These are phyloP conservation scores for Bungarus multicinctus DNA, from an alignment of 2,113 vertebrate species.

Conservation along the genomic window DNA sequence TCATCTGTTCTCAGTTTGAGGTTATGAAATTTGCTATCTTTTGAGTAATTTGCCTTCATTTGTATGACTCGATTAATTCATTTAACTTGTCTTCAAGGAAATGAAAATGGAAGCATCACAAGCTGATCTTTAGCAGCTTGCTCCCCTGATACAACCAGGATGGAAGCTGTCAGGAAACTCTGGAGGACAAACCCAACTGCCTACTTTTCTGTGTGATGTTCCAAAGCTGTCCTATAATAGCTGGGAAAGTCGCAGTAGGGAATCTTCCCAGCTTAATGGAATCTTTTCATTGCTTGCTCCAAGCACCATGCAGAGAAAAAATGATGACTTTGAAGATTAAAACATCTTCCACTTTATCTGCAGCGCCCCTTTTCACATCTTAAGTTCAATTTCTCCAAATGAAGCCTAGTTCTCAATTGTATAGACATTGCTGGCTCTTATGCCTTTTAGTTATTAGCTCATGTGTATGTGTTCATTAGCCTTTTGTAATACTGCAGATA, in stretches of 20 bases:
- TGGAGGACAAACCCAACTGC: not conserved
- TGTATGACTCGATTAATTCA: conserved; percentile 26
- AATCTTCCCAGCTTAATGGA: not conserved
- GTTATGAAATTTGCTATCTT: conserved; percentile 26
- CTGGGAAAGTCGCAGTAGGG: not conserved
- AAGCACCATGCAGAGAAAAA: not conserved
- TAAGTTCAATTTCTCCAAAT: too few relatives aligned
- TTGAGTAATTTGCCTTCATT: conserved; percentile 29
- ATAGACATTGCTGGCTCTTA: too few relatives aligned
- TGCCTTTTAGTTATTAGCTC: too few relatives aligned
- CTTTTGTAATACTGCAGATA: not conserved
- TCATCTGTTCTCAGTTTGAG: conserved; percentile 22
- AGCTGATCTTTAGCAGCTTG: not conserved
- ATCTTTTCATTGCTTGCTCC: not conserved
- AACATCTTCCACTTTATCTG: not conserved
- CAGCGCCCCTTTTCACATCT: not conserved
- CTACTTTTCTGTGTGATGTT: not conserved
- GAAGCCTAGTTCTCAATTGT: not conserved
- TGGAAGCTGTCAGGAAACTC: not conserved
- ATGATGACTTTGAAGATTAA: not conserved
- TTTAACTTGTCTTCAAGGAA: conserved; percentile 19
- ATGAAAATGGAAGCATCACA: conserved; percentile 12
- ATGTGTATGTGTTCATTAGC: not conserved
- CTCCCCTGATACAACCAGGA: not conserved
- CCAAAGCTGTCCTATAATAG: not conserved